Conservation (phyloP, 2,113 vertebrate genomes). For the Todiramphus saurophagus region DNA sequence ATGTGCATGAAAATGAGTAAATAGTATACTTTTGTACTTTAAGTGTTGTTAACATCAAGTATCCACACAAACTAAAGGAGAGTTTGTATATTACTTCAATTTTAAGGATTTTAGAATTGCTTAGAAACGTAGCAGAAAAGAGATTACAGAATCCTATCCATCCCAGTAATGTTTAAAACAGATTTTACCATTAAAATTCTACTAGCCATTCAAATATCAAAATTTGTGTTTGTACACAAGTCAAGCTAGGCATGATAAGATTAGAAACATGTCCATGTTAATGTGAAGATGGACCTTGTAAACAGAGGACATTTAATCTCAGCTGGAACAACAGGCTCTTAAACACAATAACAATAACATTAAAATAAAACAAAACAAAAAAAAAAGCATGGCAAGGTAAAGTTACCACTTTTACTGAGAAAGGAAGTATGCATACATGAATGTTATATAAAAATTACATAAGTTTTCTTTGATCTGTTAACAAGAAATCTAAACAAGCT, state of each 20-base stretch:
- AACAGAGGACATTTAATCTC: not conserved
- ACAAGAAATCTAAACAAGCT: constrained; percentile 30
- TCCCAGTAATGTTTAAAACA: not conserved
- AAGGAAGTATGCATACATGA: constrained; percentile 37
- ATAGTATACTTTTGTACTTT: not conserved
- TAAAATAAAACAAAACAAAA: constrained; percentile 18
- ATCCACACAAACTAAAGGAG: not conserved
- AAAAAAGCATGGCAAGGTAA: not conserved
- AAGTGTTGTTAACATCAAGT: not conserved
- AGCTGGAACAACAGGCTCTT: not conserved
- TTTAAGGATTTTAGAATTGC: not conserved
- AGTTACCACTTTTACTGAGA: constrained; percentile 3
- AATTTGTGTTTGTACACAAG: not conserved
- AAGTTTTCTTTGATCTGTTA: constrained; percentile 38
- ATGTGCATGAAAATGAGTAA: not conserved
- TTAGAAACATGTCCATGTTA: not conserved
- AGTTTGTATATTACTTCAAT: not conserved
- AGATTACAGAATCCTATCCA: not conserved
- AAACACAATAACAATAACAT: not conserved
- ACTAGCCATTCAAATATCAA: not conserved
- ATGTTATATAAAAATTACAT: constrained; percentile 21
- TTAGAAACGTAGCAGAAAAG: not conserved
- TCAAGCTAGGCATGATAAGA: not conserved
- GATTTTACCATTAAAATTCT: not conserved
- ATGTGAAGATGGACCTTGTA: not conserved